Evolutionary conservation across 2,113 vertebrate genomes (phyloP), one percentile per base, ranked within the genome.

Genomic region (Saccopteryx bilineata): DNA sequence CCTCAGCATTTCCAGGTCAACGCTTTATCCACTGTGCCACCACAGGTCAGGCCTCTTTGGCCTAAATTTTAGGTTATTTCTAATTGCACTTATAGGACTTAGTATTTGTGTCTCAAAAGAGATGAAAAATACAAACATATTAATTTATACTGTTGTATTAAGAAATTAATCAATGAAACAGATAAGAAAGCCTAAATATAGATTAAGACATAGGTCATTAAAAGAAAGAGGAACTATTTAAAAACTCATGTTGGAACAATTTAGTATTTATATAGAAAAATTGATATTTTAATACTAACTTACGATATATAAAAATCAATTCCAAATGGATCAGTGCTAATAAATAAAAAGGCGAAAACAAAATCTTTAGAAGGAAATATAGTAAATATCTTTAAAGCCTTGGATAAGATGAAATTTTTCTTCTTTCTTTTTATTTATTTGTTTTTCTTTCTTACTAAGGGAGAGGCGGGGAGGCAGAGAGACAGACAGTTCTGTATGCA

Each of bases 241-340:
- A 89, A 72, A 94, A 91, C 10, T 31, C 17, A 89, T 90, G 2
- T 5, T 79, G 50, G 48, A 65, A 87, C 93, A 94, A 72, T 4
- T 60, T 21, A 46, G 26, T 84, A 17, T 74, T 3, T 3, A 14
- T 71, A 68, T 60, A 9, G 61, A 23, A 63, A 82, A 82, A 24
- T 10, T 21, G 31, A 19, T 83, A 52, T 50, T 82, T 5, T 63
- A 80, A 60, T 2, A 81, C 8, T 78, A 79, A 31, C 5, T 76
- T 75, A n/a, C 39, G 63, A 26, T 17, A 69, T 39, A 56, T 9
- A 78, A 66, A 92, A 81, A 74, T 76, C 5, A 31, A 56, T 74
- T 69, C 10, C 11, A 89, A 85, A 75, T n/a, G n/a, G 13, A 26
- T 79, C 56, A 65, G 7, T n/a, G 6, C 85, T 95, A 89, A 52